Percentiles rank a stretch among this genome's conserved stretches.
These are phyloP conservation scores for Piaya cayana DNA, from an alignment of 2,113 vertebrate species.

Conservation along the genomic window DNA sequence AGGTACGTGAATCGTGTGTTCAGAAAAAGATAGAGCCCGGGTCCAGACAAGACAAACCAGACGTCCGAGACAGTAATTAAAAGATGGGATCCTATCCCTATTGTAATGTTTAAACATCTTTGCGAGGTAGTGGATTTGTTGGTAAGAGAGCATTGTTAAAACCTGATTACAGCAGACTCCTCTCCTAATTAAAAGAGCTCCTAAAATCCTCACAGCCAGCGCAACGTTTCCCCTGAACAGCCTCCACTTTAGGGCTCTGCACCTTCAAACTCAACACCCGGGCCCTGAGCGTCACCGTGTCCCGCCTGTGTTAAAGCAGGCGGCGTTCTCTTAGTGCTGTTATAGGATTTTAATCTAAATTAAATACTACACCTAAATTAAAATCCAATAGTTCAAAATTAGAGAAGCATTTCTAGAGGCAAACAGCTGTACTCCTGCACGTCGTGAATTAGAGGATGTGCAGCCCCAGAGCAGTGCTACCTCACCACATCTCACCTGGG, in stretches of 20 bases:
- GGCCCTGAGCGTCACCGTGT: rapidly evolving
- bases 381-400: not conserved
- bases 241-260: not conserved
- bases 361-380: not conserved
- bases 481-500: not conserved
- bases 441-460: not conserved
- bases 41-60: not conserved
- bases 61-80: too few species aligned
- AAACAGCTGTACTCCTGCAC: not conserved
- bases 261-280: not conserved
- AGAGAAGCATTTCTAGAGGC: not conserved
- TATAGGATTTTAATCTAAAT: not conserved
- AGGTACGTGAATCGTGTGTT: not conserved
- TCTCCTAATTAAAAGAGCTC: not conserved
- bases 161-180: rapidly evolving
- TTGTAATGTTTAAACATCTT: not conserved
- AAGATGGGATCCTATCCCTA: not conserved
- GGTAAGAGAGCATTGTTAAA: not conserved
- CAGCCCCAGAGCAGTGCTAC: not conserved
- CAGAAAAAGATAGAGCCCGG: not conserved
- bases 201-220: not conserved
- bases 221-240: too few species aligned
- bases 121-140: not conserved
- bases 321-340: not conserved
- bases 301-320: not conserved